Conservation (phyloP, 2,888 invertebrate species). For the Bruchidius siliquastri region DNA sequence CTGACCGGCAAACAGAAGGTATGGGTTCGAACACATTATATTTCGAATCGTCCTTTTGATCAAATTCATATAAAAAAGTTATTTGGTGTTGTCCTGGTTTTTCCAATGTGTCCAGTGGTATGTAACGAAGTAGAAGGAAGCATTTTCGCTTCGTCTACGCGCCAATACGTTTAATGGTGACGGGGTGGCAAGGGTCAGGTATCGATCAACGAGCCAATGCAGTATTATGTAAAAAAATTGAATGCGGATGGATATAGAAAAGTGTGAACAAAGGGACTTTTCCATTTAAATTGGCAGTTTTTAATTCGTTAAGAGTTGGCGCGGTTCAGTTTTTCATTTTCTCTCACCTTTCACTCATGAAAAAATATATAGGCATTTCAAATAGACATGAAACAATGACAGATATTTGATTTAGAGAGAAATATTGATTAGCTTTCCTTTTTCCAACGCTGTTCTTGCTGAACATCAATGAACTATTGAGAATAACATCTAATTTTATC, state of each 20-base stretch:
- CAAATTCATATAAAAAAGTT: no score
- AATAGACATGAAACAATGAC: background rate
- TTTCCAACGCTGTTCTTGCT: no score
- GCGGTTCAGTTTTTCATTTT: background rate
- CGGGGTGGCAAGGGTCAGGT: background rate
- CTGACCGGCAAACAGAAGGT: no score
- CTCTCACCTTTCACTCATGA: background rate
- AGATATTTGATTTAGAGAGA: background rate
- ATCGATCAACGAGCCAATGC: background rate
- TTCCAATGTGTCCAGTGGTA: no score
- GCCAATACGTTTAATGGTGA: background rate
- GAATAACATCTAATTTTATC: no score
- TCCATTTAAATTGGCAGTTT: background rate
- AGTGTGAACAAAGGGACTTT: background rate
- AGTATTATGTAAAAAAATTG: background rate
- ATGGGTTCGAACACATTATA: no score
- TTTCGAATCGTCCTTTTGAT: no score
- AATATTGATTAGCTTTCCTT: no score
- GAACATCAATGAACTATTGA: no score
- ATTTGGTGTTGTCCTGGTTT: no score
- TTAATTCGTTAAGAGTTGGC: background rate
- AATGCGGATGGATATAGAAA: background rate
- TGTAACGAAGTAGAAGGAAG: no score
- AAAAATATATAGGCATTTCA: background rate
- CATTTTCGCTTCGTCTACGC: background rate